phyloP scores from a whole-genome alignment of 2,888 invertebrate species.

The Agonopterix arenella region DNA sequence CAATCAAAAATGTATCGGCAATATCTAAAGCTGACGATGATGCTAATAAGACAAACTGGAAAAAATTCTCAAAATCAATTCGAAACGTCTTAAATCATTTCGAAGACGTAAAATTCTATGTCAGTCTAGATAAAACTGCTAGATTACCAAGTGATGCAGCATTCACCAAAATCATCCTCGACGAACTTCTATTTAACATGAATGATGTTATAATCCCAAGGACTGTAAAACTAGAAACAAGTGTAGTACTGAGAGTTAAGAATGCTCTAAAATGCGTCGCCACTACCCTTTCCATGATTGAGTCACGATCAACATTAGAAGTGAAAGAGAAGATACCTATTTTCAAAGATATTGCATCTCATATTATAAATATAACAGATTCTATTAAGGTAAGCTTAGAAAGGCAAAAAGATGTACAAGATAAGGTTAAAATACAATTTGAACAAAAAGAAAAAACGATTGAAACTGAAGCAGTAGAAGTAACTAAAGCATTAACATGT shows the following conservation, averaged over 20 bases:
- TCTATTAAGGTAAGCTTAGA: conserved; percentile 16
- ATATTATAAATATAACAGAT: conserved; percentile 26
- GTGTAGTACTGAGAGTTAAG: conserved; percentile 17
- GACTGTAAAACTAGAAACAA: conserved; percentile 17
- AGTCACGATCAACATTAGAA: conserved; percentile 41
- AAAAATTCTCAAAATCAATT: conserved; percentile 42
- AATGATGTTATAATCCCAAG: conserved; percentile 25
- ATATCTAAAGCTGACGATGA: conserved; percentile 22
- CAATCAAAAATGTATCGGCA: conserved; percentile 43
- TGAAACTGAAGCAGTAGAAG: not conserved
- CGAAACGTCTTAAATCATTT: conserved; percentile 61
- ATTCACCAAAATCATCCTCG: conserved; percentile 57
- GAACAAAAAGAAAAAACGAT: not conserved
- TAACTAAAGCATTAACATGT: conserved; percentile 6
- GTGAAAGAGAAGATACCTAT: conserved; percentile 65
- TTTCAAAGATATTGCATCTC: conserved; percentile 40
- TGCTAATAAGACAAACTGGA: conserved; percentile 29
- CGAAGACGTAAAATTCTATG: conserved; percentile 67
- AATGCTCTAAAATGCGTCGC: conserved; percentile 26
- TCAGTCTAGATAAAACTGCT: conserved; percentile 67
- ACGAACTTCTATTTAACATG: conserved; percentile 41
- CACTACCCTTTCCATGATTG: conserved; percentile 28
- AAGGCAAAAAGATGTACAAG: conserved; percentile 10
- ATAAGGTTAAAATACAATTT: conserved; percentile 13
- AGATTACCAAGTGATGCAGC: conserved; percentile 59